phyloP scores from a whole-genome alignment of 2,113 vertebrate genomes.

The Malurus melanocephalus region DNA sequence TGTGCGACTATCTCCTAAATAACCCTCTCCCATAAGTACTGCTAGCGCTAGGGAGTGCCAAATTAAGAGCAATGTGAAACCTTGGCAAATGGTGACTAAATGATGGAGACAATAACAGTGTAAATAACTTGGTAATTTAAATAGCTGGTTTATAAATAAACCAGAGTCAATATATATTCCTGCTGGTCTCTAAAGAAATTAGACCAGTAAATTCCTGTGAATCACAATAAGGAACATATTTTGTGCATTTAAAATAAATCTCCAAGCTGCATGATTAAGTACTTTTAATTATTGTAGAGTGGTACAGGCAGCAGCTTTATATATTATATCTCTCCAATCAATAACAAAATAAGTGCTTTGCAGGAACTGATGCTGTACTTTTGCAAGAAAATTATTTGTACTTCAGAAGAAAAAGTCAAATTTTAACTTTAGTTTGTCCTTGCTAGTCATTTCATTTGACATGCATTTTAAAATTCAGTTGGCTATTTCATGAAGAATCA shows the following conservation, averaged over 20 bases:
- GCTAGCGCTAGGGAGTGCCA: not conserved
- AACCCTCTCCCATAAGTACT: not conserved
- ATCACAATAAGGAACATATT: conserved; percentile 63
- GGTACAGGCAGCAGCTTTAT: conserved; percentile 61
- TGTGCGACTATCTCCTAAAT: not conserved
- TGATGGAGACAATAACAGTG: conserved; percentile 59
- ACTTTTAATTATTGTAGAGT: conserved; percentile 67
- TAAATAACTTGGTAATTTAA: conserved; percentile 63
- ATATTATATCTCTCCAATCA: conserved; percentile 61
- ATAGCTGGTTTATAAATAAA: conserved; percentile 63
- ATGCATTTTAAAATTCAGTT: not conserved
- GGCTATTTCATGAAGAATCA: not conserved
- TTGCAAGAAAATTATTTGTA: conserved; percentile 38
- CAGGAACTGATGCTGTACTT: conserved; percentile 45
- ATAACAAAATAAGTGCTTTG: conserved; percentile 52
- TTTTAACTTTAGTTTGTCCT: conserved; percentile 36
- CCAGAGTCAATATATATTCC: conserved; percentile 52
- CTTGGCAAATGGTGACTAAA: conserved; percentile 48
- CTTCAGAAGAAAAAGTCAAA: conserved; percentile 2
- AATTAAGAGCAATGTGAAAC: conserved; percentile 50
- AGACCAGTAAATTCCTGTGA: conserved; percentile 63
- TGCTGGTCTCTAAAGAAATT: conserved; percentile 63
- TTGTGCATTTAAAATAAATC: conserved; percentile 61
- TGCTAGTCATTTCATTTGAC: conserved; percentile 10
- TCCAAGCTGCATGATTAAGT: conserved; percentile 62